Evolutionary conservation across 92 coral and sea anemone genomes (phyloP).

Genomic region (Bergia sp.): DNA sequence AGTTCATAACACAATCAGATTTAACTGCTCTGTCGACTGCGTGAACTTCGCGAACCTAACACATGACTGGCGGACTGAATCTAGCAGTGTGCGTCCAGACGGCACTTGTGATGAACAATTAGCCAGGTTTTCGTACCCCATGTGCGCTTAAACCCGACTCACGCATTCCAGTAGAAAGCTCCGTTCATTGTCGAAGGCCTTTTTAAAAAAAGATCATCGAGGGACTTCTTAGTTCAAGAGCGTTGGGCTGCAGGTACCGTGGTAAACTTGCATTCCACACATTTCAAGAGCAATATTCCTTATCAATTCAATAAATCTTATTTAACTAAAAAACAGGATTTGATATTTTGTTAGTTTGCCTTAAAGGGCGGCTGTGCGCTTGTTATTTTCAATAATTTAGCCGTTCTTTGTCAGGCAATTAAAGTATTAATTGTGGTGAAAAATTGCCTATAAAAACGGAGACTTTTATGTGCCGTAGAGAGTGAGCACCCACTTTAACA

Average conservation of each 20-base stretch:
- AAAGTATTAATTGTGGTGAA: conserved; percentile 9
- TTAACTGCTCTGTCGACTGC: neutral
- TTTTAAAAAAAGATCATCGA: no score
- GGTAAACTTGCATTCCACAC: conserved; percentile 13
- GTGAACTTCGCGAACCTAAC: neutral
- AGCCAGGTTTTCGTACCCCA: neutral
- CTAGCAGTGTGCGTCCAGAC: neutral
- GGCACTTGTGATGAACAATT: neutral
- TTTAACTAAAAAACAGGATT: neutral
- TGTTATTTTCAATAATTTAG: neutral
- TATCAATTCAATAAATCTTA: neutral
- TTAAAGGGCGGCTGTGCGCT: neutral
- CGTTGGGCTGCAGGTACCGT: neutral
- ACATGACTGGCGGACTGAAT: neutral
- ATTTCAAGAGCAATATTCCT: neutral
- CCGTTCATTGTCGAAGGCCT: no score
- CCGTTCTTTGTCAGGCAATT: conserved; percentile 1
- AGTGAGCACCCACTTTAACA: conserved; percentile 83
- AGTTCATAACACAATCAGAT: neutral
- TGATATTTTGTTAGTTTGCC: neutral
- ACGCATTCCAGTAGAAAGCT: no score
- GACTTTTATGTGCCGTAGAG: conserved; percentile 83
- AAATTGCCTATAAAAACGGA: no score
- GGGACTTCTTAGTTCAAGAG: neutral
- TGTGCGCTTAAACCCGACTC: no score